phyloP scores from a whole-genome alignment of 2,797 vertebrate genomes.

The Myripristis jacobus region DNA sequence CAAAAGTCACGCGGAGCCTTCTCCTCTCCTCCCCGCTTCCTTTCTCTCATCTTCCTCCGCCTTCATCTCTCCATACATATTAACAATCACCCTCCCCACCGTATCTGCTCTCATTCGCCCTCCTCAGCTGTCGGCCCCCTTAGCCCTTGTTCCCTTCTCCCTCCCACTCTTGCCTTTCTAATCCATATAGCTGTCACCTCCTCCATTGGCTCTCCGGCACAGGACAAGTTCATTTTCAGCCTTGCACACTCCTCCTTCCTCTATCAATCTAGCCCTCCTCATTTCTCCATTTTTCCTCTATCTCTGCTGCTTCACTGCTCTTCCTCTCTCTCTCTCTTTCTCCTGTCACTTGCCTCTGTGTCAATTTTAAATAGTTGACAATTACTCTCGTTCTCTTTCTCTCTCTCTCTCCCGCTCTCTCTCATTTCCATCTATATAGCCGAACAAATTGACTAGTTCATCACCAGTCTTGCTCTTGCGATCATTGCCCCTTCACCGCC shows the following conservation, averaged over 20 bases:
- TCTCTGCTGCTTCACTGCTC: conserved; percentile 52
- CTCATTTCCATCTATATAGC: background rate
- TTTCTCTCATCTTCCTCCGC: conserved; percentile 3
- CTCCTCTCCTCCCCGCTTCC: background rate
- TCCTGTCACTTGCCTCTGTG: conserved; percentile 53
- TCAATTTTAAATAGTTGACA: conserved; percentile 64
- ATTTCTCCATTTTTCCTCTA: conserved; percentile 56
- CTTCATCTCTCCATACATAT: conserved; percentile 25
- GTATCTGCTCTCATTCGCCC: background rate
- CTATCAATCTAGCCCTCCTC: conserved; percentile 63
- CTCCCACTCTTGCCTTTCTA: conserved; percentile 45
- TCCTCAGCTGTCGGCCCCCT: background rate
- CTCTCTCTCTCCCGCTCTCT: conserved; percentile 3
- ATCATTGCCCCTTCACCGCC: background rate
- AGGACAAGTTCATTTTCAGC: conserved; percentile 76
- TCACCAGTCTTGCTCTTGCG: background rate
- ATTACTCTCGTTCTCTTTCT: conserved; percentile 49
- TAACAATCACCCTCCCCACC: background rate
- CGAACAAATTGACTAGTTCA: conserved; percentile 10
- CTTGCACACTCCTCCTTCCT: conserved; percentile 36
- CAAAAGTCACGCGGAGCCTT: background rate
- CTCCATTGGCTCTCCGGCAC: conserved; percentile 67
- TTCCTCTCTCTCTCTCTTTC: conserved; percentile 27
- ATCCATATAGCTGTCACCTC: conserved; percentile 75
- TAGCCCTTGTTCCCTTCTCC: background rate